Evolutionary conservation across 2,113 vertebrate genomes (phyloP), one percentile per base, ranked within the genome.

Genomic region (Ancistrus triradiatus): DNA sequence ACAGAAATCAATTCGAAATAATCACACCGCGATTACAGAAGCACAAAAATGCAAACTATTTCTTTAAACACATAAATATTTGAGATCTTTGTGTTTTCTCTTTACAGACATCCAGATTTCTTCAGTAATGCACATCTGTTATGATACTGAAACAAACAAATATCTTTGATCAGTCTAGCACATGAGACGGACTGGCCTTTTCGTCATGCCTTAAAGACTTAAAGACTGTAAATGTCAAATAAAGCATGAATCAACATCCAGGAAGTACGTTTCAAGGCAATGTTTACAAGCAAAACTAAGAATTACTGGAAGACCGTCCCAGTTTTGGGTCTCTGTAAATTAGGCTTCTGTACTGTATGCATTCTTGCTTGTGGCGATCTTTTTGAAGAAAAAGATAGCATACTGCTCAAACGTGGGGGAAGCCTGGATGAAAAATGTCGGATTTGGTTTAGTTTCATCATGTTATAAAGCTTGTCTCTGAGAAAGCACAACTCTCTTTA

Each of bases 331-430:
- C 65, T 72, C 68, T 75, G 60, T 74, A 70, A 53, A 70, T 67
- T 46, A 53, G 2, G 8, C 10, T 60, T 68, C n/a, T n/a, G n/a
- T n/a, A n/a, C 46, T 58, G 24, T 50, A 53, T 37, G 19, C 46
- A 38, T 31, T 58, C 44, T 69, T 69, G 69, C 74, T 65, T 27
- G 35, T 72, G 61, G 65, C 60, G 35, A 17, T 49, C 63, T 52
- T 62, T 75, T 66, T 55, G 56, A 68, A 63, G 52, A 69, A 72
- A 65, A 69, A 47, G 73, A 75, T 68, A 59, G 59, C 55, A 28
- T 44, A 17, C 63, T 58, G 33, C 62, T 59, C 31, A 22, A 55
- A 44, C 64, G 55, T 33, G 27, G 21, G 22, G 48, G 43, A 55
- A 59, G 42, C 37, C 22, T 43, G 62, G 46, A 43, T 38, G 40